phyloP scores from a whole-genome alignment of 2,888 invertebrate genomes.

The Ypsolopha sequella region DNA sequence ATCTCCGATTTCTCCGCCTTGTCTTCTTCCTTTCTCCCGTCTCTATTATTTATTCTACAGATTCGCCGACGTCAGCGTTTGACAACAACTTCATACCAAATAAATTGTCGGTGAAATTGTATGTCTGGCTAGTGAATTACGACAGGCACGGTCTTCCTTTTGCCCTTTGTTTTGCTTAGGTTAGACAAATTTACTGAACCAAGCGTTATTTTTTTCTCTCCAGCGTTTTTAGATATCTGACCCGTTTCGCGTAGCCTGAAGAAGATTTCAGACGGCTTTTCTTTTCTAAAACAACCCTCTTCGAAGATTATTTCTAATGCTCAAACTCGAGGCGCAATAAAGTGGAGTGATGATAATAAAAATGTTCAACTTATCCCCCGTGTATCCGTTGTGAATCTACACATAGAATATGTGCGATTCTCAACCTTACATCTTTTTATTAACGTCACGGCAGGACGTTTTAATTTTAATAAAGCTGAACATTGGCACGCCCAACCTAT shows the following conservation, averaged over 20 bases:
- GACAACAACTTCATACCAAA: constrained; percentile 64
- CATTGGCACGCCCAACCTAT: constrained; percentile 67
- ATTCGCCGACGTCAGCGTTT: constrained; percentile 62
- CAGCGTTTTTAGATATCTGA: background rate
- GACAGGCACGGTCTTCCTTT: constrained; percentile 40
- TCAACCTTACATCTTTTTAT: constrained; percentile 53
- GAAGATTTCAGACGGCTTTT: background rate
- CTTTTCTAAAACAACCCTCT: constrained; percentile 28
- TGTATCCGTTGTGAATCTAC: constrained; percentile 51
- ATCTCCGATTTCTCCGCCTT: constrained; percentile 38
- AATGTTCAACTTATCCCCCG: constrained; percentile 57
- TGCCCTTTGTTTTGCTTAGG: constrained; percentile 32
- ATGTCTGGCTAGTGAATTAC: constrained; percentile 54
- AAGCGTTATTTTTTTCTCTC: background rate
- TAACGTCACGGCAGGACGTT: constrained; percentile 59
- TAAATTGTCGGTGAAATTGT: constrained; percentile 62
- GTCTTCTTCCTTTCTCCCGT: constrained; percentile 52
- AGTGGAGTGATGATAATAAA: constrained; percentile 62
- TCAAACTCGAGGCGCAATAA: constrained; percentile 55
- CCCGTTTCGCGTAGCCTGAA: background rate
- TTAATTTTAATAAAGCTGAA: constrained; percentile 70
- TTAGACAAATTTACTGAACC: constrained; percentile 47
- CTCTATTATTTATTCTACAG: constrained; percentile 62
- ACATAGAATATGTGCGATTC: constrained; percentile 36
- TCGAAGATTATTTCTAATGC: constrained; percentile 59